Percentiles rank a stretch among this genome's conserved stretches.
phyloP scores from a whole-genome alignment of 2,888 invertebrate genomes.

The Eulithis testata region DNA sequence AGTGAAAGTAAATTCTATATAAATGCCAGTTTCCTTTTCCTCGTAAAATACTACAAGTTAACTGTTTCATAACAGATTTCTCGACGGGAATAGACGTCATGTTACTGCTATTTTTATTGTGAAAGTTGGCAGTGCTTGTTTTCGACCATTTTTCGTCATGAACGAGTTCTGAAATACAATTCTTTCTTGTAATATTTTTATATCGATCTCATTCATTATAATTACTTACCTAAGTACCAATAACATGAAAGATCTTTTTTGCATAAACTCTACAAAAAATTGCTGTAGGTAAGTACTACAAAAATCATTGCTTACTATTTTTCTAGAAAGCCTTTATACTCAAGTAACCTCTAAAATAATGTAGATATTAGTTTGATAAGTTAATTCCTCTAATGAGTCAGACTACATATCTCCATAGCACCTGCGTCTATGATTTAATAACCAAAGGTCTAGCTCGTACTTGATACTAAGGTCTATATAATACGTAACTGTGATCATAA shows the following conservation, averaged over 20 bases:
- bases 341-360: too few species aligned
- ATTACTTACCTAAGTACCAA: too few species aligned
- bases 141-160: background rate
- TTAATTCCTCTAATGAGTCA: background rate
- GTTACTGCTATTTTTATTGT: conserved; percentile 7
- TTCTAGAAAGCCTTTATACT: conserved; percentile 1
- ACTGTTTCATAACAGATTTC: conserved; percentile 15
- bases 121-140: conserved; percentile 13
- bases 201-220: too few species aligned
- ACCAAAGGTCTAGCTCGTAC: background rate
- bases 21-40: conserved; percentile 29
- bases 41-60: conserved; percentile 19
- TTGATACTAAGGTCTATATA: background rate
- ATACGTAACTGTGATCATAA: too few species aligned
- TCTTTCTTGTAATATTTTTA: background rate
- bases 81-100: conserved; percentile 8
- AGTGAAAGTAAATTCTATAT: conserved; percentile 30
- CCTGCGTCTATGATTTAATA: too few species aligned
- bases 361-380: too few species aligned
- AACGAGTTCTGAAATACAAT: background rate
- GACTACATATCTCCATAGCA: too few species aligned
- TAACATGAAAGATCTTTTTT: background rate
- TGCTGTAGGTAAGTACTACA: background rate
- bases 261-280: conserved; percentile 10
- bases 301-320: conserved; percentile 7